phyloP scores from a whole-genome alignment of 1,140 invertebrate species.

The Ditylenchus dipsaci region DNA sequence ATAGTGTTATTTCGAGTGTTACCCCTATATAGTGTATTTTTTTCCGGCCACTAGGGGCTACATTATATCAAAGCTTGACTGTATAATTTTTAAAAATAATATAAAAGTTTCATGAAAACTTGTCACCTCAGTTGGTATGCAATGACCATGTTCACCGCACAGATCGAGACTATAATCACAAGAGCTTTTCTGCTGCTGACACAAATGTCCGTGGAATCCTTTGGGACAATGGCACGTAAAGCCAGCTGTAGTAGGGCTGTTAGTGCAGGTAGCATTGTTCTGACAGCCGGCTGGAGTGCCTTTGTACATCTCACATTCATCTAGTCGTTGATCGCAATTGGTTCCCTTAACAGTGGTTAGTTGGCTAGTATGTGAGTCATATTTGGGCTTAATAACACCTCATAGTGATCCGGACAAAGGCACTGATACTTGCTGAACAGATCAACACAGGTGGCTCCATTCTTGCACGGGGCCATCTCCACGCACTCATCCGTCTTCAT shows the following conservation, averaged over 20 bases:
- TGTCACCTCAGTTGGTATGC: slow-evolving; percentile 30
- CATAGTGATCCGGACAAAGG: slow-evolving; percentile 74
- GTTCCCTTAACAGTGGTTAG: slow-evolving; percentile 26
- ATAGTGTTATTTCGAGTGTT: no score
- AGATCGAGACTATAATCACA: slow-evolving; percentile 38
- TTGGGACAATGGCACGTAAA: slow-evolving; percentile 44
- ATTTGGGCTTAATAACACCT: slow-evolving; percentile 57
- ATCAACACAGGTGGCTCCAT: slow-evolving; percentile 63
- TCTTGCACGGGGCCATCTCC: slow-evolving; percentile 67
- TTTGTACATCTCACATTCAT: slow-evolving; percentile 55
- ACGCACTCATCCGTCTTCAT: slow-evolving; percentile 43
- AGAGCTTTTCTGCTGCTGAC: slow-evolving; percentile 33
- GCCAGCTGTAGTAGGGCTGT: slow-evolving; percentile 41
- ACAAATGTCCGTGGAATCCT: slow-evolving; percentile 50
- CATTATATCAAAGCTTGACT: no score
- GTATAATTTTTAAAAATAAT: no score
- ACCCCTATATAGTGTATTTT: no score
- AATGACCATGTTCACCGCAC: slow-evolving; percentile 55
- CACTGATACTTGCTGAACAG: slow-evolving; percentile 64
- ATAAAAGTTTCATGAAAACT: no score
- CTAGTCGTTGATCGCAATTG: slow-evolving; percentile 44
- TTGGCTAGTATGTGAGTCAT: not conserved
- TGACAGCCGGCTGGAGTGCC: slow-evolving; percentile 59
- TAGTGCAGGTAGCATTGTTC: slow-evolving; percentile 60
- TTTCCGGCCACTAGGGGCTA: no score